phyloP scores from a whole-genome alignment of 2,888 invertebrate genomes.

The Polyommatus icarus region DNA sequence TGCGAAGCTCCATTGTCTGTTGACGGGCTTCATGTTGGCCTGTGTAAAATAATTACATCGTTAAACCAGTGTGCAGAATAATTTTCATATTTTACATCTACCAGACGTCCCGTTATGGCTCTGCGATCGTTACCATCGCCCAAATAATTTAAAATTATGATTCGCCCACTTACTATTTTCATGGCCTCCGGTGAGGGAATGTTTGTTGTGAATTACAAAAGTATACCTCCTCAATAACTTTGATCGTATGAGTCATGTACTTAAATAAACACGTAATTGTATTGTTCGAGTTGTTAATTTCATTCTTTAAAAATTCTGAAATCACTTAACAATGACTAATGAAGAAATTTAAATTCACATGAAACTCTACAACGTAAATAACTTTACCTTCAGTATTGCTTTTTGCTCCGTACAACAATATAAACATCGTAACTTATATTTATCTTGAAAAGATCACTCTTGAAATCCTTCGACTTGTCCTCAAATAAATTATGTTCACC shows the following conservation, averaged over 20 bases:
- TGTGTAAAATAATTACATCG: not conserved
- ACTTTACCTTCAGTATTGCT: conserved; percentile 62
- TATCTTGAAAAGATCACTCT: not conserved
- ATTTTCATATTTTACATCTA: not conserved
- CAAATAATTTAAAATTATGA: not conserved
- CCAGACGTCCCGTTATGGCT: not conserved
- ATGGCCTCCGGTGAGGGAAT: not conserved
- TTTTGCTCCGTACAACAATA: conserved; percentile 33
- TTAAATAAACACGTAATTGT: conserved; percentile 25
- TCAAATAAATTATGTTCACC: not conserved
- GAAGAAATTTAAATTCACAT: conserved; percentile 59
- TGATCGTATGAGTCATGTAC: conserved; percentile 43
- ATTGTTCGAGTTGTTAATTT: conserved; percentile 19
- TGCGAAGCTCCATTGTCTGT: not conserved
- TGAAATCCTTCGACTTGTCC: not conserved
- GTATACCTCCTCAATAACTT: conserved; percentile 33
- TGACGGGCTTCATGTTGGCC: not conserved
- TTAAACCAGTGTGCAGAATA: not conserved
- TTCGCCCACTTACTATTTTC: not conserved
- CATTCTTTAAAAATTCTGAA: conserved; percentile 29
- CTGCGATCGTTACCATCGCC: not conserved
- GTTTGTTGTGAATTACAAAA: conserved; percentile 35
- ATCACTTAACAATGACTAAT: conserved; percentile 53
- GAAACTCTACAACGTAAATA: conserved; percentile 56
- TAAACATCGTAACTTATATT: not conserved